Conservation (phyloP, 30 jellyfish, hydroid and myxozoan genomes). For the Aurelia coerulea region DNA sequence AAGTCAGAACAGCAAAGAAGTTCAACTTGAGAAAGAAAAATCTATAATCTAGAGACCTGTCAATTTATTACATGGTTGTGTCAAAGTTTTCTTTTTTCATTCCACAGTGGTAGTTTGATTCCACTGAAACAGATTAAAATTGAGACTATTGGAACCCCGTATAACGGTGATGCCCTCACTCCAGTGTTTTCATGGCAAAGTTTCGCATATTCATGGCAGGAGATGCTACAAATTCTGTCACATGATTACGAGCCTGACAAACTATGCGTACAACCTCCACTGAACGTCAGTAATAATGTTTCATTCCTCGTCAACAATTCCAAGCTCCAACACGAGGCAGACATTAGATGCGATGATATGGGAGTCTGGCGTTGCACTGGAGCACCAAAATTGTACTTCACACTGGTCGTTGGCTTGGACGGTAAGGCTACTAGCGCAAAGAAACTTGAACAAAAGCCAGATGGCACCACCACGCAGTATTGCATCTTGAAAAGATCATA, state of each 20-base stretch:
- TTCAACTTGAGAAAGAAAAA: too few species aligned
- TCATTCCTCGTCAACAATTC: constrained; percentile 5
- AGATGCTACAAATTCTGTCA: not conserved
- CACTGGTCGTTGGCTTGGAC: not conserved
- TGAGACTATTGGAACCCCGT: not conserved
- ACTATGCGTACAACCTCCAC: constrained; percentile 2
- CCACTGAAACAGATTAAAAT: too few species aligned
- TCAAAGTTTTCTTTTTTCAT: too few species aligned
- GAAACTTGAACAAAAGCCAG: not conserved
- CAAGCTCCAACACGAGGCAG: not conserved
- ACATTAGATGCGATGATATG: constrained; percentile 2
- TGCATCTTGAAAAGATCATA: constrained; percentile 5
- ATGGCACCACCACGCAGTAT: not conserved
- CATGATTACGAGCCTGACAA: not conserved
- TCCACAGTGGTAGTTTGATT: too few species aligned
- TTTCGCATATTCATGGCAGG: not conserved
- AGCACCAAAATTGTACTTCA: not conserved
- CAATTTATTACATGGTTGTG: too few species aligned
- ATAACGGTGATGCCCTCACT: not conserved
- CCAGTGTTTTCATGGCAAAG: constrained; percentile 15
- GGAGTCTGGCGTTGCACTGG: constrained; percentile 14
- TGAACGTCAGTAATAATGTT: not conserved
- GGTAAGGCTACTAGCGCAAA: not conserved
- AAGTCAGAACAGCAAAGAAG: too few species aligned
- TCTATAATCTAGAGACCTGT: too few species aligned